phyloP scores from a whole-genome alignment of 2,113 vertebrate species.

The Leucopsar rothschildi region DNA sequence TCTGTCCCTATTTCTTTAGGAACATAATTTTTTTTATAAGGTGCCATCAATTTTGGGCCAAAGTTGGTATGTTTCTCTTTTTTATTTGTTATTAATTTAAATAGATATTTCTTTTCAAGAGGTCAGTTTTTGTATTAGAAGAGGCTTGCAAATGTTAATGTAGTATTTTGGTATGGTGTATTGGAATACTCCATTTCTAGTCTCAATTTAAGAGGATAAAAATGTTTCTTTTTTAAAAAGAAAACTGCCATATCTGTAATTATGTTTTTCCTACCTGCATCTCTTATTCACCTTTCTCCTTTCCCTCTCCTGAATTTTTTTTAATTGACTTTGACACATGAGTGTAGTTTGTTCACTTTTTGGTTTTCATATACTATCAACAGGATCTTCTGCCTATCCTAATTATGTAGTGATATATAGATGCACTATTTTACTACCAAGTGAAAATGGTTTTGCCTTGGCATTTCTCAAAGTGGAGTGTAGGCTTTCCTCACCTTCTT shows the following conservation, averaged over 20 bases:
- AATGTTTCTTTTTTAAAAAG: neutral
- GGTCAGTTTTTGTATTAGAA: neutral
- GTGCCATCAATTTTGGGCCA: neutral
- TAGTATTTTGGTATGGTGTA: neutral
- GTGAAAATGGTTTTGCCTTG: neutral
- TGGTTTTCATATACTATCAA: neutral
- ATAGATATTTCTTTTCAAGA: neutral
- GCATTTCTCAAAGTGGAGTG: neutral
- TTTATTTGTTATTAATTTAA: neutral
- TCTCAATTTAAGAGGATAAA: neutral
- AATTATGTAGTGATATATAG: neutral
- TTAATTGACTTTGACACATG: neutral
- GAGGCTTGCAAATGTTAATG: neutral
- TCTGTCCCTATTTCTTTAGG: neutral
- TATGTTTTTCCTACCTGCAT: neutral
- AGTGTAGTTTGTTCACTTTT: neutral
- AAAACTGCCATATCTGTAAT: neutral
- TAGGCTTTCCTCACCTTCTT: neutral
- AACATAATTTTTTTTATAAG: neutral
- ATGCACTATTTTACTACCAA: neutral
- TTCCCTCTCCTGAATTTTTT: neutral
- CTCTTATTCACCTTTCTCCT: neutral
- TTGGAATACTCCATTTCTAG: neutral
- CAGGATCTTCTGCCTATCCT: neutral
- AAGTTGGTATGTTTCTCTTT: neutral